Evolutionary conservation across 2,113 vertebrate species (phyloP).

Genomic region (Hippocampus mohnikei): DNA sequence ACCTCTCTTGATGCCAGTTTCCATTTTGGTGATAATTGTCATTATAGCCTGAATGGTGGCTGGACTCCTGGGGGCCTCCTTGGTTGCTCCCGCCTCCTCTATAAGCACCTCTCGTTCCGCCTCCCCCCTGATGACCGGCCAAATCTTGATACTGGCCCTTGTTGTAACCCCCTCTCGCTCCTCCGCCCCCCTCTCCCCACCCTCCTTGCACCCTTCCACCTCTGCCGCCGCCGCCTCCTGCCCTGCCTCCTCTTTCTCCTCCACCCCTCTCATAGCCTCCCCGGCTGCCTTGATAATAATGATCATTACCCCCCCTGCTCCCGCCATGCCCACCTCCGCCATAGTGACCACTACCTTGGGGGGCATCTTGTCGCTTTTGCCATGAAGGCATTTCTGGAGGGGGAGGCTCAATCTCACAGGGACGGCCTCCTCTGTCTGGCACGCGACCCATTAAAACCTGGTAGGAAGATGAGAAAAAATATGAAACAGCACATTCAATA

Average conservation of each 20-base stretch:
- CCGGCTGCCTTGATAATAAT: slow-evolving; percentile 79
- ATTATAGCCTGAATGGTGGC: slow-evolving; percentile 68
- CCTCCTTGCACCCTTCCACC: slow-evolving; percentile 75
- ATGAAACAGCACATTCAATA: background rate
- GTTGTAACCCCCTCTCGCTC: slow-evolving; percentile 64
- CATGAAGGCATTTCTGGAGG: slow-evolving; percentile 98
- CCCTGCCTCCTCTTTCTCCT: slow-evolving; percentile 78
- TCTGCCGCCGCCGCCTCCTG: slow-evolving; percentile 63
- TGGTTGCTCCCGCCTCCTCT: slow-evolving; percentile 69
- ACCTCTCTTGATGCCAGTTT: slow-evolving; percentile 72
- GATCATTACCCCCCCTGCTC: slow-evolving; percentile 77
- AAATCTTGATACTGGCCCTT: slow-evolving; percentile 70
- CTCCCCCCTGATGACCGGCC: slow-evolving; percentile 53
- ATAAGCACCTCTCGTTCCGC: slow-evolving; percentile 56
- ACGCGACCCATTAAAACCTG: slow-evolving; percentile 96
- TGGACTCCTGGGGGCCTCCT: slow-evolving; percentile 61
- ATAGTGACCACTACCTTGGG: slow-evolving; percentile 78
- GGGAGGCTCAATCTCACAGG: slow-evolving; percentile 93
- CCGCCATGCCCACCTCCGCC: slow-evolving; percentile 69
- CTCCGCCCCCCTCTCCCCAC: slow-evolving; percentile 80
- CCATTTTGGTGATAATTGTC: slow-evolving; percentile 80
- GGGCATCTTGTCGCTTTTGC: slow-evolving; percentile 94
- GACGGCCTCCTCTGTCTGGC: slow-evolving; percentile 93
- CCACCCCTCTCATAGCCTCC: slow-evolving; percentile 80
- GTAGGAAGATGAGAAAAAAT: background rate